Conservation (phyloP, 2,797 vertebrate genomes). For the Taeniopygia guttata region DNA sequence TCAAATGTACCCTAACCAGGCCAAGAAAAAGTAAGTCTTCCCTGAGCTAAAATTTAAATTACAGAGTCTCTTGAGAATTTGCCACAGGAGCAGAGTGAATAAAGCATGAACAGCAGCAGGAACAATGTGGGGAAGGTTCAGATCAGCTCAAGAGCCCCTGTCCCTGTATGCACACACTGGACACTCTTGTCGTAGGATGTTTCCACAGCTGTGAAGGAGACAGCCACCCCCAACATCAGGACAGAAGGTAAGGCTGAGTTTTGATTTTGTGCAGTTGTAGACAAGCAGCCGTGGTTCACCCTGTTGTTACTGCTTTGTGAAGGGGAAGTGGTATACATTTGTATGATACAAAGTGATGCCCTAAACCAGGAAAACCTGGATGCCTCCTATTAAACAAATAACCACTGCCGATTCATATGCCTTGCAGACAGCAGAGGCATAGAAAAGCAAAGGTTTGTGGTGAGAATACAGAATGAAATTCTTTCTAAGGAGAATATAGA, state of each 20-base stretch:
- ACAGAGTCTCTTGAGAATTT: not conserved
- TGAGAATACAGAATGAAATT: not conserved
- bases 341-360: not conserved
- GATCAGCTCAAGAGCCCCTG: not conserved
- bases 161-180: not conserved
- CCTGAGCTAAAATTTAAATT: not conserved
- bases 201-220: not conserved
- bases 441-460: not conserved
- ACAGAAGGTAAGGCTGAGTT: not conserved
- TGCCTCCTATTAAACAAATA: not conserved
- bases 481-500: not conserved
- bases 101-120: not conserved
- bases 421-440: not conserved
- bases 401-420: not conserved
- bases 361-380: not conserved
- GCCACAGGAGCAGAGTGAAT: not conserved
- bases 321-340: not conserved
- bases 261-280: not conserved
- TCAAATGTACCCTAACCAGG: not conserved
- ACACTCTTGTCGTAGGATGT: not conserved
- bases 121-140: not conserved
- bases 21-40: not conserved
- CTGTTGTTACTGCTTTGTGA: not conserved
- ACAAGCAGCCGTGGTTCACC: rapidly evolving
- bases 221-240: not conserved